These are phyloP conservation scores for Sinocyclocheilus grahami DNA, from an alignment of 2,113 vertebrate species.

Conservation along the genomic window DNA sequence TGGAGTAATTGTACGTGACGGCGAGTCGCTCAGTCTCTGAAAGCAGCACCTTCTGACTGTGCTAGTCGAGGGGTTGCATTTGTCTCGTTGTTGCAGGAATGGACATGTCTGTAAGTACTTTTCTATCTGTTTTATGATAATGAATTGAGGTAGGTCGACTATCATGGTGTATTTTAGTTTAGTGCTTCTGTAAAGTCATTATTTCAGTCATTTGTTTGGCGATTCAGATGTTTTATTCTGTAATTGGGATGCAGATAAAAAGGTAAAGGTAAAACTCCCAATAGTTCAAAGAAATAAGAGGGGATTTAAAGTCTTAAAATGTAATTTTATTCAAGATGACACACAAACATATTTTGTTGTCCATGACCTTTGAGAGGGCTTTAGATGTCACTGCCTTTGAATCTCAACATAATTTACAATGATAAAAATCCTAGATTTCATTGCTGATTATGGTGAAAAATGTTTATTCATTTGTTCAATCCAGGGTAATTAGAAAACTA, in stretches of 20 bases:
- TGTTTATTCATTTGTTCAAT: not conserved
- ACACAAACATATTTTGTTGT: not conserved
- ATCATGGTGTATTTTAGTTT: not conserved
- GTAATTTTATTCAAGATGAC: not conserved
- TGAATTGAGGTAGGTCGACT: not conserved
- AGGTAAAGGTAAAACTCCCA: not conserved
- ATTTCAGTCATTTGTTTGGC: not conserved
- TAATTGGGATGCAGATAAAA: not conserved
- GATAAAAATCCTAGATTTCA: not conserved
- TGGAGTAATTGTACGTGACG: not conserved
- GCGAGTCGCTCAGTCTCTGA: conserved; percentile 43
- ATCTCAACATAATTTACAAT: not conserved
- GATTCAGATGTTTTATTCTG: not conserved
- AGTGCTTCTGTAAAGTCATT: not conserved
- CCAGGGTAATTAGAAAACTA: not conserved
- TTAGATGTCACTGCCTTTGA: conserved; percentile 28
- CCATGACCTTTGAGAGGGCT: conserved; percentile 33
- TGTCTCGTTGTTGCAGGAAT: conserved; percentile 66
- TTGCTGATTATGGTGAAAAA: not conserved
- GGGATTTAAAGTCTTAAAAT: conserved; percentile 14
- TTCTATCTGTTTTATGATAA: not conserved
- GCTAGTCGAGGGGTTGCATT: conserved; percentile 54
- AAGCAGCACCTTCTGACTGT: conserved; percentile 61
- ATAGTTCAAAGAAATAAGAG: not conserved
- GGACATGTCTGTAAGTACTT: conserved; percentile 69